A percentile compares a stretch with the other conserved stretches of the same genome.
phyloP scores from a whole-genome alignment of 2,113 vertebrate genomes.

The Diglossa brunneiventris region DNA sequence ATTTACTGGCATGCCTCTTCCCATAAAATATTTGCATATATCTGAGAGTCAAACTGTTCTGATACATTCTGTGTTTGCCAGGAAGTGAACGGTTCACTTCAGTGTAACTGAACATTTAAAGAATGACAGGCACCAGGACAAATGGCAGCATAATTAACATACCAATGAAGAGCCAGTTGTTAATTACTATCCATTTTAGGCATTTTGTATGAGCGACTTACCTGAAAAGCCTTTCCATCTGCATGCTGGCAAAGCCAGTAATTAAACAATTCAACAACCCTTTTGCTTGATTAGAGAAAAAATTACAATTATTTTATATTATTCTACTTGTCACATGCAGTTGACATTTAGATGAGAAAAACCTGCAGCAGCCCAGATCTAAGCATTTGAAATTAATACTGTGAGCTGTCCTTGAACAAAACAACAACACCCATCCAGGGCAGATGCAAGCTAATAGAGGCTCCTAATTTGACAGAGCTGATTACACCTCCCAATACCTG shows the following conservation, averaged over 20 bases:
- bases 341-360: constrained; percentile 26
- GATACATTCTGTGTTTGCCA: constrained; percentile 53
- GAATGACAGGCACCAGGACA: constrained; percentile 29
- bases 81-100: constrained; percentile 38
- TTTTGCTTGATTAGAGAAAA: constrained; percentile 46
- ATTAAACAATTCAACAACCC: constrained; percentile 58
- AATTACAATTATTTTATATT: constrained; percentile 22
- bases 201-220: constrained; percentile 36
- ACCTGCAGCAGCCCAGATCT: neutral
- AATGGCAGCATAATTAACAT: constrained; percentile 35
- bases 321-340: constrained; percentile 34
- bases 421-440: neutral
- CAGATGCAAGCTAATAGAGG: neutral
- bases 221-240: constrained; percentile 58
- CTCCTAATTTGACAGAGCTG: neutral
- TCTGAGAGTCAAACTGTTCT: constrained; percentile 54
- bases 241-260: constrained; percentile 12
- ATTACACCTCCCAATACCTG: neutral
- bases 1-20: constrained; percentile 55
- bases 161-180: constrained; percentile 25
- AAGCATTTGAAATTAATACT: neutral
- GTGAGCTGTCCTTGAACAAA: neutral
- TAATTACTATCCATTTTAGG: constrained; percentile 42
- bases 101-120: constrained; percentile 32
- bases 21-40: constrained; percentile 66